A percentile compares a stretch with the other conserved stretches of the same genome.
Conservation (phyloP, 2,113 vertebrate genomes). For the cattle (Bos taurus) region DNA sequence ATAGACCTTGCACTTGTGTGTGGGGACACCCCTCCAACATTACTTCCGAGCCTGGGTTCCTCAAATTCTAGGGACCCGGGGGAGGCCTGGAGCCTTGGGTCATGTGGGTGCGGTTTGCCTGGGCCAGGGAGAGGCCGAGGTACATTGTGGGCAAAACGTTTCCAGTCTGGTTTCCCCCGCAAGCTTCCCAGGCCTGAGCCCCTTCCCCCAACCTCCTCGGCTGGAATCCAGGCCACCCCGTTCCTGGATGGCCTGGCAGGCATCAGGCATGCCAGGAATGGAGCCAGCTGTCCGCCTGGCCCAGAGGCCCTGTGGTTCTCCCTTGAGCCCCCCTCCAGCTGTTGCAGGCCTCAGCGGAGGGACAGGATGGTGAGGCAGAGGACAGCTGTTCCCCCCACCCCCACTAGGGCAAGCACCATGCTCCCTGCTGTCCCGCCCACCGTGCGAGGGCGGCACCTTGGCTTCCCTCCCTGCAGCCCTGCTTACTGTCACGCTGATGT, state of each 20-base stretch:
- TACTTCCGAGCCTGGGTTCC: neutral
- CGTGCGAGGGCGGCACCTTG: neutral
- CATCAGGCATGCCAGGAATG: neutral
- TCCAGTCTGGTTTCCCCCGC: neutral
- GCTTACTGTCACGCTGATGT: accelerated
- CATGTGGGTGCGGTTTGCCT: neutral
- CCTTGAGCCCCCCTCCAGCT: neutral
- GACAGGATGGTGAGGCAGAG: neutral
- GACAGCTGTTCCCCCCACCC: neutral
- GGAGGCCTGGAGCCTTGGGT: neutral
- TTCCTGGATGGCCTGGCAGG: neutral
- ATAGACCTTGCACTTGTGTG: no score
- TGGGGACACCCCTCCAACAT: neutral
- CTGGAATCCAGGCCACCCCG: neutral
- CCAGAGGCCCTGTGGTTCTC: neutral
- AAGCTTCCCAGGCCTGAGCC: neutral
- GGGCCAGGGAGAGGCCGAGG: neutral
- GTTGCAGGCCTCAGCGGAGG: neutral
- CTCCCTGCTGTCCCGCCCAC: neutral
- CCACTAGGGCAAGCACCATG: neutral
- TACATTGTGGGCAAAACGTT: neutral
- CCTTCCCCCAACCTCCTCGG: neutral
- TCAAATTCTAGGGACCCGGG: neutral
- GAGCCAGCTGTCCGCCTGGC: constrained; percentile 1
- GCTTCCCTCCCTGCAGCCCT: neutral